Evolutionary conservation across 2,797 vertebrate species (phyloP).

Genomic region (Meriones psammophilus): DNA sequence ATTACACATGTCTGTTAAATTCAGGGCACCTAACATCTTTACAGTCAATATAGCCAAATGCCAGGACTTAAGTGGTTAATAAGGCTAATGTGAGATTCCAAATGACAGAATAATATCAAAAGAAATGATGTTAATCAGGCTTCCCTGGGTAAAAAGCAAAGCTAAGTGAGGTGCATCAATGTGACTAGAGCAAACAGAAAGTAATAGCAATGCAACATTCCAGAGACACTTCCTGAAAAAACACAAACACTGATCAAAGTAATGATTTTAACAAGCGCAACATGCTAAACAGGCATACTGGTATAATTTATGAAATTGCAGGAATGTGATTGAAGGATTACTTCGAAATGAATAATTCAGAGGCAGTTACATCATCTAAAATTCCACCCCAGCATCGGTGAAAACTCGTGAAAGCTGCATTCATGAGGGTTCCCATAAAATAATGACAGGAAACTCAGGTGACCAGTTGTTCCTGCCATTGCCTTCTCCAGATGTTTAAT

Average conservation of each 20-base stretch:
- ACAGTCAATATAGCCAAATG: background rate
- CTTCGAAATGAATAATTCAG: background rate
- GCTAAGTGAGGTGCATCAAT: conserved; percentile 64
- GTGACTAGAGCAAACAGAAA: conserved; percentile 74
- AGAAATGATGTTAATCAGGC: conserved; percentile 69
- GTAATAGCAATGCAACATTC: conserved; percentile 61
- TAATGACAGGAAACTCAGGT: background rate
- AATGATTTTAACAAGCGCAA: background rate
- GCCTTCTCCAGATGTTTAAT: background rate
- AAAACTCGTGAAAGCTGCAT: background rate
- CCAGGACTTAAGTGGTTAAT: conserved; percentile 30
- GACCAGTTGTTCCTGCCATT: background rate
- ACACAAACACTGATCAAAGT: background rate
- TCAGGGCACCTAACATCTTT: conserved; percentile 58
- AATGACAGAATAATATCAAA: conserved; percentile 68
- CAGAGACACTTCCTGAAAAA: background rate
- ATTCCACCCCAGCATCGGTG: background rate
- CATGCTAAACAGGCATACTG: background rate
- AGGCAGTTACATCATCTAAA: background rate
- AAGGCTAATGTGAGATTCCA: conserved; percentile 53
- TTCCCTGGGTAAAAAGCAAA: conserved; percentile 66
- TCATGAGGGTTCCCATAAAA: background rate
- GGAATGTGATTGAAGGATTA: background rate
- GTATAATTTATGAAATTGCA: background rate
- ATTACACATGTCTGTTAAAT: background rate